These are phyloP conservation scores for Bugulina stolonifera DNA, from an alignment of 2,888 invertebrate genomes.

Conservation along the genomic window DNA sequence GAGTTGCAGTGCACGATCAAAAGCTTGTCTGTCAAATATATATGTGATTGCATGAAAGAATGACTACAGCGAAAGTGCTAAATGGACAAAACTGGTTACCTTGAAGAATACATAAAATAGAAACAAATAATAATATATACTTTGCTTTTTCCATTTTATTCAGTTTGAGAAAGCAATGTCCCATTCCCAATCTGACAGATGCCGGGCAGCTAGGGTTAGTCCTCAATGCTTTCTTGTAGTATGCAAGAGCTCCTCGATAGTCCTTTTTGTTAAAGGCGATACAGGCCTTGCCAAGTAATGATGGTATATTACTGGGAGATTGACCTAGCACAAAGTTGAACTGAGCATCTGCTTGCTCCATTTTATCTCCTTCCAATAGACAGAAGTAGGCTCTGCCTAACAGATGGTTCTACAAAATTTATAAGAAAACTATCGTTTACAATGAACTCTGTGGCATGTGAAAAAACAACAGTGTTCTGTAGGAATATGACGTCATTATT, in stretches of 20 bases:
- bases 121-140: too few relatives aligned
- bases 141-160: constrained; percentile 91
- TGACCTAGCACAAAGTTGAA: constrained; percentile 94
- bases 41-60: too few relatives aligned
- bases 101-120: too few relatives aligned
- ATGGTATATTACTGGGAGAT: constrained; percentile 85
- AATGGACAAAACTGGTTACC: too few relatives aligned
- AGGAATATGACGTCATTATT: too few relatives aligned
- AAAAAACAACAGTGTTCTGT: too few relatives aligned
- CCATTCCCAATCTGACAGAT: constrained; percentile 92
- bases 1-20: constrained; percentile 86
- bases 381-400: constrained; percentile 97
- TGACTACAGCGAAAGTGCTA: too few relatives aligned
- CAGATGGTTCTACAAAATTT: constrained; percentile 78
- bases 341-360: constrained; percentile 99
- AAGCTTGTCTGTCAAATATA: constrained; percentile 66
- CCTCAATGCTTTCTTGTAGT: constrained; percentile 92
- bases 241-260: constrained; percentile 86
- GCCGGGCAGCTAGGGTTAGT: constrained; percentile 96
- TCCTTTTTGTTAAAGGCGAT: constrained; percentile 94
- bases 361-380: constrained; percentile 93
- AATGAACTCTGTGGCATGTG: too few relatives aligned
- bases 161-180: constrained; percentile 94
- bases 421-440: too few relatives aligned
- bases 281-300: constrained; percentile 94